Evolutionary conservation across 2,888 invertebrate genomes (phyloP).

Genomic region (Zaprionus obscuricornis): DNA sequence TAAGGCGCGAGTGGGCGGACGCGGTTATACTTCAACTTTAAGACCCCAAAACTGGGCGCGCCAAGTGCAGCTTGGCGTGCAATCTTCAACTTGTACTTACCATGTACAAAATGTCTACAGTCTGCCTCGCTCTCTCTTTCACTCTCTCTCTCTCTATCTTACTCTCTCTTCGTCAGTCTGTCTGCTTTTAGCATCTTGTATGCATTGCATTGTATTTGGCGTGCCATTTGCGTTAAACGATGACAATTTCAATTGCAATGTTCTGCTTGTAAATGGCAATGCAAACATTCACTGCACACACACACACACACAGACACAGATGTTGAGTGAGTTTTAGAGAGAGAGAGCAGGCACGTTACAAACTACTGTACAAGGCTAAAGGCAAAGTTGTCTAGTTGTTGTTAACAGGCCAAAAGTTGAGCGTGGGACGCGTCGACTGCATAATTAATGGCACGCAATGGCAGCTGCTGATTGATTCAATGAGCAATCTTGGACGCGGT

Average conservation of each 20-base stretch:
- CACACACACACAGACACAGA: background rate
- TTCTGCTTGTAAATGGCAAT: slow-evolving; percentile 38
- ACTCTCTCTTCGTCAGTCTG: no score
- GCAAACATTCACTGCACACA: slow-evolving; percentile 26
- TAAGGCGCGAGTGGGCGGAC: slow-evolving; percentile 35
- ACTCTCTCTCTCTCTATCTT: no score
- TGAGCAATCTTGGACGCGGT: no score
- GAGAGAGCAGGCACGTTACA: background rate
- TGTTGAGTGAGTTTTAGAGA: background rate
- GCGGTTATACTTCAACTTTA: slow-evolving; percentile 16
- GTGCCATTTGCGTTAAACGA: slow-evolving; percentile 53
- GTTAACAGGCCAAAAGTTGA: slow-evolving; percentile 39
- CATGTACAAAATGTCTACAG: no score
- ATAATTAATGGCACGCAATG: slow-evolving; percentile 59
- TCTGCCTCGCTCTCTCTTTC: no score
- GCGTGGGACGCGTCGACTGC: slow-evolving; percentile 6
- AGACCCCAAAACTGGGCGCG: slow-evolving; percentile 19
- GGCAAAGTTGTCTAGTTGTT: slow-evolving; percentile 32
- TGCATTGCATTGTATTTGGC: slow-evolving; percentile 54
- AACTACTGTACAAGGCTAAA: no score
- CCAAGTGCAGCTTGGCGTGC: slow-evolving; percentile 26
- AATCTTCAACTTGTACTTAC: no score
- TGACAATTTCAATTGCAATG: slow-evolving; percentile 64
- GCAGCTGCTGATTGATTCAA: slow-evolving; percentile 63
- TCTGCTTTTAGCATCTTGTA: no score